Evolutionary conservation across 2,888 invertebrate genomes (phyloP), one percentile per base, ranked within the genome.

Genomic region (Asteroscopus sphinx): DNA sequence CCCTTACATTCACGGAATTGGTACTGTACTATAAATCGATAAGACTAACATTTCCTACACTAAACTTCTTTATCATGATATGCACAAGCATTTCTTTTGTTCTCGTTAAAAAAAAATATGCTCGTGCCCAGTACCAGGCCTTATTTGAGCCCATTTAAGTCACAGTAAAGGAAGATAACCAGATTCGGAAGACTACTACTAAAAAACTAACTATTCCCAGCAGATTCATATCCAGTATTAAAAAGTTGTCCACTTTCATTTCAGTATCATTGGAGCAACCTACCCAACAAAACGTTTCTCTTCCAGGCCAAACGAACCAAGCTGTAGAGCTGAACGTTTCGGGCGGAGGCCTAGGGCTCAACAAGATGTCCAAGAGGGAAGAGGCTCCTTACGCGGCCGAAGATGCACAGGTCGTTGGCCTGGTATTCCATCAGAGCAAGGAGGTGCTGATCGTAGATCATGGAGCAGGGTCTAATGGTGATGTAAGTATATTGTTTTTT

Each of bases 371-470:
- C 57, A 97, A 97, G 88, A 96, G 96, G 77, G 97, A 97, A 84
- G 97, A 97, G 81, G 96, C 97, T 15, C 96, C 98, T 17, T 97
- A 96, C 85, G 97, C 97, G 60, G 97, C 97, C 8, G 97, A 98
- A 80, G 98, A 98, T 83, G 97, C 97, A 46, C 97, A 97, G 55
- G 98, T 98, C 4, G 96, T 98, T 17, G 98, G 98, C 0, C 95
- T 98, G 35, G 97, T 97, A 92, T 98, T 98, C 95, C 97, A 97
- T 86, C 98, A 98, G 93, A 98, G 98, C 92, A 98, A 98, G 95
- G 98, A 98, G 92, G 96, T 97, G 76, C 95, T 98, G 45, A 97
- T 97, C 56, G 96, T 96, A 51, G 98, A 98, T 72, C 94, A 95
- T 13, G 97, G 97, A 53, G 96, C 97, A 1, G 86, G 85, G 0